Evolutionary conservation across 2,888 invertebrate genomes (phyloP), one percentile per base, ranked within the genome.

Genomic region (Physocephala rufipes): DNA sequence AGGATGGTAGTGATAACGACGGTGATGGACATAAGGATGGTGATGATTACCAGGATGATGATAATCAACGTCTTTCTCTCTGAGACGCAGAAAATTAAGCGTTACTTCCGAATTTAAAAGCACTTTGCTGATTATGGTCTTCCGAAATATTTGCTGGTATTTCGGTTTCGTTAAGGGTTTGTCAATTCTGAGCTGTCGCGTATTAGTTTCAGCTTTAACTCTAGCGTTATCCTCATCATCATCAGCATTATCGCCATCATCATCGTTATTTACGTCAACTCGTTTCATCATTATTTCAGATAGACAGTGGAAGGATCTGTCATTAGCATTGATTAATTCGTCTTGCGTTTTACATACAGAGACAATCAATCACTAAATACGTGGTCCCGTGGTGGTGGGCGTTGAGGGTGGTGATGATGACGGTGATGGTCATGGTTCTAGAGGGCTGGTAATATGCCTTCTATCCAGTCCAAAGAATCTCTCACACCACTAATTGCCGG

Each of bases 301-400:
- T 62, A 67, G 69, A 71, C 68, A 74, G 71, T 70, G 71, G 63
- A 74, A 68, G 78, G 78, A 82, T 80, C 82, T 85, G 84, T 85
- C 85, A 85, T 85, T 85, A 85, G 85, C 85, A 85, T 85, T 85
- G 85, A 85, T 85, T 85, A 85, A 85, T 85, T 85, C 79, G 80
- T 81, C 77, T 62, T 43, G 49, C 61, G 69, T 72, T 74, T 74
- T 74, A 74, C 74, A 74, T 74, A 72, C 68, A 68, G 68, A 72
- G 71, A 74, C 72, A 74, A 74, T 74, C 72, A 72, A 74, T 74
- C 74, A 74, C 72, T 66, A 63, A 36, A 62, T 62, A 62, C 15
- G 4, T 36, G 36, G 36, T 36, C 36, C n/a, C n/a, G n/a, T n/a
- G n/a, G n/a, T n/a, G n/a, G n/a, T n/a, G n/a, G n/a, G n/a, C n/a